Base-by-base conservation (phyloP, 2,797 vertebrate species). In the Sternotherus odoratus region DNA sequence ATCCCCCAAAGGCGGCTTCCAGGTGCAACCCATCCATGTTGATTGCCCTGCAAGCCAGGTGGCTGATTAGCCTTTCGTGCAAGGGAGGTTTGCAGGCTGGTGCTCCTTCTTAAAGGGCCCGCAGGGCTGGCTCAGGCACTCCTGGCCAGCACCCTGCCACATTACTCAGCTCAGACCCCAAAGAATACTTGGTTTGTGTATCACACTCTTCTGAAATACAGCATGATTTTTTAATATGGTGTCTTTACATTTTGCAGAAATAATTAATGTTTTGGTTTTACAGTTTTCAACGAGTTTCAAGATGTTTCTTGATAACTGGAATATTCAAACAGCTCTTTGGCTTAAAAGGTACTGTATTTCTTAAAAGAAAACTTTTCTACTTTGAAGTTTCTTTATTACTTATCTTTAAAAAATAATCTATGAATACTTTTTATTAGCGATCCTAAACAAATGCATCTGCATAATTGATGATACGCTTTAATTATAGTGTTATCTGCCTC, bases 281-380 rank as follows among this genome's bases (percentile, higher is more conserved):
- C 98, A 99, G 99, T 98, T 99, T 95, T 99, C 99, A 82, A 99
- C 99, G 94, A 99, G 99, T 98, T 99, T 99, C 98, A 99, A 99
- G 98, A 98, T 99, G 98, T 99, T 99, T 98, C 98, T 99, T 72
- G 99, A 99, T 98, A 99, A 99, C 90, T 99, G 99, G 99, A 99
- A 99, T 96, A 99, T 99, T 95, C 99, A 99, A 97, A 99, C 99
- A 95, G 98, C 99, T 77, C 99, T 99, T 91, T 99, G 99, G 99
- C 99, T 99, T 79, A 99, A 99, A 98, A 99, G 99, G 99, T 99
- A 98, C 86, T 90, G n/a, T 81, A 81, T 89, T 89, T 82, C 36
- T 84, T 79, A n/a, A 87, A 93, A 19, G 24, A 92, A 82, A 69
- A 4, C 49, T 87, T 54, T 95, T 94, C 30, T 88, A 1, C 3